phyloP scores from a whole-genome alignment of 2,888 invertebrate species.

The Listrodromus nycthemerus region DNA sequence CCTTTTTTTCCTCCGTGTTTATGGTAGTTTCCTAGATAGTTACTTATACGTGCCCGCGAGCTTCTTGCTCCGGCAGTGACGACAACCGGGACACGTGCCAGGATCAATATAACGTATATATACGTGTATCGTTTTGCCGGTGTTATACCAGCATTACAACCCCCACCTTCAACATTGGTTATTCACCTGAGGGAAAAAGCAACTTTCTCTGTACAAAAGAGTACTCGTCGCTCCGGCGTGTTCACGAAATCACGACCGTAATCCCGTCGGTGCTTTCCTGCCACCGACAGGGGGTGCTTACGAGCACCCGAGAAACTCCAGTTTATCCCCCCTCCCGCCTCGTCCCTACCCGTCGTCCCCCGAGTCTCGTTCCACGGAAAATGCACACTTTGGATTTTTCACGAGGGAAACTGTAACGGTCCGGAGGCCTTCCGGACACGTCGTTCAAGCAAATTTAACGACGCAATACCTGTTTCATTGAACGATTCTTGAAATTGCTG shows the following conservation, averaged over 20 bases:
- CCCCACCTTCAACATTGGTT: slow-evolving; percentile 12
- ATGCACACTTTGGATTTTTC: slow-evolving; percentile 59
- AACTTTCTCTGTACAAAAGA: slow-evolving; percentile 30
- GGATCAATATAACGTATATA: slow-evolving; percentile 22
- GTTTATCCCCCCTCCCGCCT: slow-evolving; percentile 14
- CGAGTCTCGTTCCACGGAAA: slow-evolving; percentile 58
- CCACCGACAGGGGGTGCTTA: slow-evolving; percentile 48
- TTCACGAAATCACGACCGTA: slow-evolving; percentile 55
- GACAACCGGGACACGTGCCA: slow-evolving; percentile 6
- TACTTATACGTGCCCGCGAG: not conserved
- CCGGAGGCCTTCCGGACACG: slow-evolving; percentile 33
- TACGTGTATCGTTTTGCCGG: slow-evolving; percentile 7
- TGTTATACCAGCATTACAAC: slow-evolving; percentile 19
- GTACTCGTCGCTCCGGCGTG: slow-evolving; percentile 25
- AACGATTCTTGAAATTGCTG: slow-evolving; percentile 42
- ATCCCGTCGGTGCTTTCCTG: slow-evolving; percentile 32
- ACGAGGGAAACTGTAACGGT: slow-evolving; percentile 35
- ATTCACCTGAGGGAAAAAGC: slow-evolving; percentile 33
- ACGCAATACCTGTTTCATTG: slow-evolving; percentile 47
- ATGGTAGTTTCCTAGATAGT: slow-evolving; percentile 23
- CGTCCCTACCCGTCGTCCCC: slow-evolving; percentile 43
- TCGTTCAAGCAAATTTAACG: slow-evolving; percentile 66
- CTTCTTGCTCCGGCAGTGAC: not conserved
- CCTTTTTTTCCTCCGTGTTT: slow-evolving; percentile 23
- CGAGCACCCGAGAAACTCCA: slow-evolving; percentile 49